A percentile compares a stretch with the other conserved stretches of the same genome.
Evolutionary conservation across 2,797 vertebrate genomes (phyloP).

Genomic region (Sebastes trivittatus): DNA sequence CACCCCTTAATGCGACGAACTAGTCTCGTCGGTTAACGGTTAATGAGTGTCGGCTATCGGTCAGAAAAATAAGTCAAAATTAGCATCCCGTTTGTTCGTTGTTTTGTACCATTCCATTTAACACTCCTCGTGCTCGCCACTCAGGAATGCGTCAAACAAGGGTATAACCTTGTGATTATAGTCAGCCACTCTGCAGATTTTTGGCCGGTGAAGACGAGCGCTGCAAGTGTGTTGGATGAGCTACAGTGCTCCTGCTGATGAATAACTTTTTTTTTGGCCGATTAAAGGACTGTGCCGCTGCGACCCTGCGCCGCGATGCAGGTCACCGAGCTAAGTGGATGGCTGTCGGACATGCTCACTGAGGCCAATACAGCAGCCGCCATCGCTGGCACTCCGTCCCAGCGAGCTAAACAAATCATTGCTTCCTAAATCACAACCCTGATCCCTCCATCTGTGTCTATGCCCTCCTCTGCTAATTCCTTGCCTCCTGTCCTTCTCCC

Average conservation of each 20-base stretch:
- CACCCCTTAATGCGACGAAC: too few relatives aligned
- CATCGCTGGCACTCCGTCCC: constrained; percentile 3
- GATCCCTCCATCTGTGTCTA: background rate
- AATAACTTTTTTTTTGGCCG: constrained; percentile 30
- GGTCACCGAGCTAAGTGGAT: constrained; percentile 60
- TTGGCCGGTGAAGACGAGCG: background rate
- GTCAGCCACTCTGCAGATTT: background rate
- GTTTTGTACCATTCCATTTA: background rate
- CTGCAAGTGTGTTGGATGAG: constrained; percentile 22
- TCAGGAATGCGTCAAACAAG: background rate
- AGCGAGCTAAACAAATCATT: constrained; percentile 15
- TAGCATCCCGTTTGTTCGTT: background rate
- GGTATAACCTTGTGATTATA: constrained; percentile 3
- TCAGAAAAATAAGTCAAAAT: too few relatives aligned
- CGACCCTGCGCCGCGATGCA: constrained; percentile 28
- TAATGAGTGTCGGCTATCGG: too few relatives aligned
- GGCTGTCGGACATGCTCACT: constrained; percentile 55
- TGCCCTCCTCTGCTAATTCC: background rate
- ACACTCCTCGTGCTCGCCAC: background rate
- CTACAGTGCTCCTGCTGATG: constrained; percentile 12
- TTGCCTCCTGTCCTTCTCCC: background rate
- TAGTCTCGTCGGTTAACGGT: too few relatives aligned
- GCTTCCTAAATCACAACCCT: constrained; percentile 17
- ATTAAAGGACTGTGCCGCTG: constrained; percentile 41
- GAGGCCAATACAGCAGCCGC: constrained; percentile 20